These are phyloP conservation scores for Lipophrys pholis DNA, from an alignment of 2,113 vertebrate genomes.

Conservation along the genomic window DNA sequence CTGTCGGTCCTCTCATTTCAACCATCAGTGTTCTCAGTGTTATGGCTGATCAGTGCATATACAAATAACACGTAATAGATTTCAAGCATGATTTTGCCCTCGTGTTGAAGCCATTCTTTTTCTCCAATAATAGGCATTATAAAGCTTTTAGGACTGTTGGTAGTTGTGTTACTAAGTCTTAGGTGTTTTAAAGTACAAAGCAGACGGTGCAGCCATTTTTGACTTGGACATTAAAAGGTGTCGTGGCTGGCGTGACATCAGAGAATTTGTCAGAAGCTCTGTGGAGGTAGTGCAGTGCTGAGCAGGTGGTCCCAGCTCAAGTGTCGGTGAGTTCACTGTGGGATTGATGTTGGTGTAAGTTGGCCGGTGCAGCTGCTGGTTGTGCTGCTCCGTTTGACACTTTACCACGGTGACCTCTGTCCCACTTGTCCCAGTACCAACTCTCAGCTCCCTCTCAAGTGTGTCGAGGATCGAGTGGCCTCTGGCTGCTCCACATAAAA, in stretches of 20 bases:
- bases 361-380: conserved; percentile 48
- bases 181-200: too few relatives aligned
- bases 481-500: not conserved
- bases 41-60: too few relatives aligned
- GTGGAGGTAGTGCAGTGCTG: not conserved
- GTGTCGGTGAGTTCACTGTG: conserved; percentile 17
- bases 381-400: conserved; percentile 41
- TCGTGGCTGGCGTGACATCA: not conserved
- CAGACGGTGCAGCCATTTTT: not conserved
- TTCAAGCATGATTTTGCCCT: too few relatives aligned
- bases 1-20: too few relatives aligned
- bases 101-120: too few relatives aligned
- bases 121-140: too few relatives aligned
- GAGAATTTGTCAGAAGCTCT: not conserved
- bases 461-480: conserved; percentile 53
- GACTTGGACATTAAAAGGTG: not conserved
- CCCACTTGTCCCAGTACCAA: conserved; percentile 26
- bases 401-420: conserved; percentile 48
- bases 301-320: conserved; percentile 17
- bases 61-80: too few relatives aligned
- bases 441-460: conserved; percentile 19
- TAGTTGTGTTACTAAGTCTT: too few relatives aligned
- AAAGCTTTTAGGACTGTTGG: too few relatives aligned
- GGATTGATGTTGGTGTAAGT: conserved; percentile 6
- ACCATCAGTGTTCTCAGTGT: too few relatives aligned